Evolutionary conservation across 2,113 vertebrate species (phyloP).

Genomic region (Nannospalax galili): DNA sequence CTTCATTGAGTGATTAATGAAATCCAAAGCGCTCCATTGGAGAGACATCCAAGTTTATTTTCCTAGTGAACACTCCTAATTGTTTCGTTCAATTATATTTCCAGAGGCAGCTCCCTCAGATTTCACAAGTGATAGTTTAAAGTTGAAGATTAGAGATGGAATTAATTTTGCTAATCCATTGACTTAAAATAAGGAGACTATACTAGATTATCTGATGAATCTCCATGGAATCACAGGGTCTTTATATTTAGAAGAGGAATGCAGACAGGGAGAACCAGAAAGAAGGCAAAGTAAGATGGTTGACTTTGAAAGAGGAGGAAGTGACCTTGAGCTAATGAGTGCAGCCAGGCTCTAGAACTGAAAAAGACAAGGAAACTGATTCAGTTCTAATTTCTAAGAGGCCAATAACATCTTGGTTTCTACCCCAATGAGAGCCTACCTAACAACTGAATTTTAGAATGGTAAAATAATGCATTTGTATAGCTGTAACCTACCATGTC

Average conservation of each 20-base stretch:
- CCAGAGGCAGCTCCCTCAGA: background rate
- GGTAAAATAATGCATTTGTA: background rate
- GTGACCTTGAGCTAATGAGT: background rate
- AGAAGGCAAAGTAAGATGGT: background rate
- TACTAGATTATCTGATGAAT: background rate
- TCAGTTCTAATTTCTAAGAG: background rate
- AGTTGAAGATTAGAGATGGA: background rate
- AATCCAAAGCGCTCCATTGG: background rate
- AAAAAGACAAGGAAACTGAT: slow-evolving; percentile 1
- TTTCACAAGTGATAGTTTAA: slow-evolving; percentile 5
- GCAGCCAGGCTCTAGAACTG: background rate
- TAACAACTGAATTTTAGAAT: background rate
- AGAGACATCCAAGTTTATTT: background rate
- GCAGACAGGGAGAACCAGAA: background rate
- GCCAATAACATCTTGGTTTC: background rate
- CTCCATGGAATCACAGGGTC: background rate
- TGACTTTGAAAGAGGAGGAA: background rate
- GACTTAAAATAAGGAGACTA: background rate
- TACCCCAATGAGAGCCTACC: background rate
- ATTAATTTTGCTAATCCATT: slow-evolving; percentile 2
- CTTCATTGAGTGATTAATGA: background rate
- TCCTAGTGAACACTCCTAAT: slow-evolving; percentile 17
- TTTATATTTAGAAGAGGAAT: background rate
- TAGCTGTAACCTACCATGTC: background rate
- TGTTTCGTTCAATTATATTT: background rate